A percentile compares a stretch with the other conserved stretches of the same genome.
phyloP scores from a whole-genome alignment of 2,113 vertebrate species.

The Dolichallabes microphthalmus region DNA sequence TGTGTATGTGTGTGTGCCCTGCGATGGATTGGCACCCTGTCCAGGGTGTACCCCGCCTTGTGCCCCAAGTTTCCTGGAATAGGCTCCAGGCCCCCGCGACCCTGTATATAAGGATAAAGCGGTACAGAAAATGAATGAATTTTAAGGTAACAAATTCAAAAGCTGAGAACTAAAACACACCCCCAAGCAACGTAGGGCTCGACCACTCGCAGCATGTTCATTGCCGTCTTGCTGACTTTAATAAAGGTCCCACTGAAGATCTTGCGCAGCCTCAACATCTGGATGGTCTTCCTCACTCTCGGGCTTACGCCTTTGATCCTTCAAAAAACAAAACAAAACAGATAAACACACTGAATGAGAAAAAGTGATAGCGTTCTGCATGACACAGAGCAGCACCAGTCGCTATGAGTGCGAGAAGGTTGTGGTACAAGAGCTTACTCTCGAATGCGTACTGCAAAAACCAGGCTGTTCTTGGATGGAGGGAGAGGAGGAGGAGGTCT shows the following conservation, averaged over 20 bases:
- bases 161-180: slow-evolving; percentile 58
- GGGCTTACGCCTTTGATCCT: slow-evolving; percentile 84
- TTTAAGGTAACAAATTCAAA: not conserved
- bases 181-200: slow-evolving; percentile 96
- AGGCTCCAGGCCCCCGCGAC: no score
- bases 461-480: slow-evolving; percentile 76
- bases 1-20: no score
- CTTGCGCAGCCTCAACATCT: slow-evolving; percentile 79
- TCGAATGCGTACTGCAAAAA: slow-evolving; percentile 81
- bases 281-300: slow-evolving; percentile 74
- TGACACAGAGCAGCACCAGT: not conserved
- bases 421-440: slow-evolving; percentile 71
- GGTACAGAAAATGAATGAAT: no score
- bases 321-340: no score
- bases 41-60: no score
- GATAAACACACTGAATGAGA: not conserved
- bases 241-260: slow-evolving; percentile 87
- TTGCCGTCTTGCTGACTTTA: slow-evolving; percentile 72
- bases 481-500: slow-evolving; percentile 65
- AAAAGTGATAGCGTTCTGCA: not conserved
- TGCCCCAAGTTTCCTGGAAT: no score
- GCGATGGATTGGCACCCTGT: no score
- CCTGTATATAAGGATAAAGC: no score
- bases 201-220: slow-evolving; percentile 79
- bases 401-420: not conserved